These are phyloP conservation scores for Alcis repandata DNA, from an alignment of 2,888 invertebrate genomes.

Conservation along the genomic window DNA sequence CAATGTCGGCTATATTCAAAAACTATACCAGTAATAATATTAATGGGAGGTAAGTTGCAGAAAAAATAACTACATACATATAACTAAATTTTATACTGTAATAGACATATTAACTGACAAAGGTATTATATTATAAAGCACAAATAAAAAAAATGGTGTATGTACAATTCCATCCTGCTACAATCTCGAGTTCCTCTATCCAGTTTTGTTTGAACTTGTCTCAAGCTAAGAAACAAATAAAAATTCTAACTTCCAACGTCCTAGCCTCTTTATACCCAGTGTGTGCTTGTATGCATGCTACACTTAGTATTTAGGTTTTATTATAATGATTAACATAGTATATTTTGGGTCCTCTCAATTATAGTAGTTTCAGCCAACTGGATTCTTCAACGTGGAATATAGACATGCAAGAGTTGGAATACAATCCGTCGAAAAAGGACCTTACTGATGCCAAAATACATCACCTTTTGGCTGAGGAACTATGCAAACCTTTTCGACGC, in stretches of 20 bases:
- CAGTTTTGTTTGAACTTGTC: no score
- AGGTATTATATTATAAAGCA: neutral
- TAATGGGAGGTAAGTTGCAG: slow-evolving; percentile 90
- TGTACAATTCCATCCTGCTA: no score
- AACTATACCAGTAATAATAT: slow-evolving; percentile 94
- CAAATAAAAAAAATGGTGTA: neutral
- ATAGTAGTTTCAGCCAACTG: slow-evolving; percentile 91
- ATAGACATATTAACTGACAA: no score
- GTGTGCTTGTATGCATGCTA: neutral
- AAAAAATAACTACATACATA: slow-evolving; percentile 1
- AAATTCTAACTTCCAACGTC: no score
- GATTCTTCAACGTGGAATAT: slow-evolving; percentile 96
- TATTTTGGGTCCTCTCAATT: slow-evolving; percentile 33
- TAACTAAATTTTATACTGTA: no score
- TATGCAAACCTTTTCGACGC: slow-evolving; percentile 94
- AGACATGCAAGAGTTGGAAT: slow-evolving; percentile 97
- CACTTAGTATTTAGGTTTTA: neutral
- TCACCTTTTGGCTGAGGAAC: slow-evolving; percentile 95
- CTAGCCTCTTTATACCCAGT: no score
- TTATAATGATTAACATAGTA: neutral
- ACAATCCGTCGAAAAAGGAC: slow-evolving; percentile 96
- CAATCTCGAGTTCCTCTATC: no score
- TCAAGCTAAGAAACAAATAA: no score
- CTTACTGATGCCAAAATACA: slow-evolving; percentile 97
- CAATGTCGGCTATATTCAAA: slow-evolving; percentile 96